A percentile compares a stretch with the other conserved stretches of the same genome.
phyloP scores from a whole-genome alignment of 2,888 invertebrate genomes.

The Phanerotoma sp. region DNA sequence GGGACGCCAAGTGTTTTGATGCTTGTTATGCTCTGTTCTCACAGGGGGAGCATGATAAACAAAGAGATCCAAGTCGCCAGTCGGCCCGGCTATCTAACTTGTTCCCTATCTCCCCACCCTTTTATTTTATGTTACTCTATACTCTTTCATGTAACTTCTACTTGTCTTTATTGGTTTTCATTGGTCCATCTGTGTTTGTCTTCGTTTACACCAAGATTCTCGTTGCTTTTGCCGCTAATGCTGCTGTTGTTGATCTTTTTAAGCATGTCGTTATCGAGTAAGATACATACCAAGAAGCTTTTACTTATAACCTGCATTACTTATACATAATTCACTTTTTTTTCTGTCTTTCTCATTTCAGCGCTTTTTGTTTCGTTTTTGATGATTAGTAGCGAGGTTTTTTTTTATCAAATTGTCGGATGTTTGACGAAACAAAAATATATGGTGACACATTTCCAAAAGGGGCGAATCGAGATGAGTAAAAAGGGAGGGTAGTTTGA shows the following conservation, averaged over 20 bases:
- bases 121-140: not conserved
- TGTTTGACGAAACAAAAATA: not conserved
- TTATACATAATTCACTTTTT: not conserved
- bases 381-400: not conserved
- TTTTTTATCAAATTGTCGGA: not conserved
- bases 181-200: not conserved
- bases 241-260: not conserved
- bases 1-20: slow-evolving; percentile 36
- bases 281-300: no score
- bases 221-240: no score
- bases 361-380: no score
- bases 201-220: not conserved
- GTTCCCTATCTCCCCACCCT: not conserved
- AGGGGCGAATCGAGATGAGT: slow-evolving; percentile 8
- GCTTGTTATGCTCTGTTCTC: slow-evolving; percentile 21
- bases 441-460: slow-evolving; percentile 1
- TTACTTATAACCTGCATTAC: not conserved
- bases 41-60: slow-evolving; percentile 31
- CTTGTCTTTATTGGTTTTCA: not conserved
- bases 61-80: slow-evolving; percentile 30
- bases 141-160: not conserved
- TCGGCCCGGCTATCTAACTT: slow-evolving; percentile 15
- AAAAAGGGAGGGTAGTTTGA: slow-evolving; percentile 21
- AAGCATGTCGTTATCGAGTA: not conserved
- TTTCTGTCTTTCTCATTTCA: not conserved